Conservation (phyloP, 2,113 vertebrate species). For the Solea senegalensis region DNA sequence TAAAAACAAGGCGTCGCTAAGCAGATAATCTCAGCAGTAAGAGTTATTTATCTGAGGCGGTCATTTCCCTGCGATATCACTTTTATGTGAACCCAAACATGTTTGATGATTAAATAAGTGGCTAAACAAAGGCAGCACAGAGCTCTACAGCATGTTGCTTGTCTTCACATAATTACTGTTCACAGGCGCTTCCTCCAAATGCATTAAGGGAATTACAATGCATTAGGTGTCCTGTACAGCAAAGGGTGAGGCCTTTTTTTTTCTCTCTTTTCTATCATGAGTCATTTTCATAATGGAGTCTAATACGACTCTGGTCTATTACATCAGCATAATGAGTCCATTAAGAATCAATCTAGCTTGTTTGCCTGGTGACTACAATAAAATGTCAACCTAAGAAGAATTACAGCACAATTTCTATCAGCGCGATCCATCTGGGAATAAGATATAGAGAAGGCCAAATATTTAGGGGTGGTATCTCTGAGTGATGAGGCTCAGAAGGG, state of each 20-base stretch:
- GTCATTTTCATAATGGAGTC: constrained; percentile 47
- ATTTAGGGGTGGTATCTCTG: constrained; percentile 24
- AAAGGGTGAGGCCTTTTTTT: constrained; percentile 40
- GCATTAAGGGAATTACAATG: constrained; percentile 48
- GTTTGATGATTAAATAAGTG: constrained; percentile 36
- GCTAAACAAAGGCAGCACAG: constrained; percentile 39
- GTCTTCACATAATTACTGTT: constrained; percentile 44
- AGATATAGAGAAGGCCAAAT: constrained; percentile 24
- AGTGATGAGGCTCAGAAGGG: constrained; percentile 18
- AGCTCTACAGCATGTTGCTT: constrained; percentile 33
- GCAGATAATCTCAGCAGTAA: neutral
- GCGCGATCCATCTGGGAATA: constrained; percentile 19
- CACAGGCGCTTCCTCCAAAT: constrained; percentile 20
- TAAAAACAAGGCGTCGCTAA: neutral
- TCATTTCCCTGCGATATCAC: constrained; percentile 8
- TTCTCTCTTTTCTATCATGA: constrained; percentile 36
- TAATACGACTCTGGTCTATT: constrained; percentile 44
- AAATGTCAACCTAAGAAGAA: constrained; percentile 36
- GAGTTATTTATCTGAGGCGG: constrained; percentile 3
- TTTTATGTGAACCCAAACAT: constrained; percentile 32
- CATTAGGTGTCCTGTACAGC: constrained; percentile 43
- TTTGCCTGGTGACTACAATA: constrained; percentile 44
- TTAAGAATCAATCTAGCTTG: constrained; percentile 57
- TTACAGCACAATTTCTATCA: constrained; percentile 21
- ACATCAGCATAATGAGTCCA: constrained; percentile 55